A percentile compares a stretch with the other conserved stretches of the same genome.
phyloP scores from a whole-genome alignment of 2,888 invertebrate genomes.

The Mimas tiliae region DNA sequence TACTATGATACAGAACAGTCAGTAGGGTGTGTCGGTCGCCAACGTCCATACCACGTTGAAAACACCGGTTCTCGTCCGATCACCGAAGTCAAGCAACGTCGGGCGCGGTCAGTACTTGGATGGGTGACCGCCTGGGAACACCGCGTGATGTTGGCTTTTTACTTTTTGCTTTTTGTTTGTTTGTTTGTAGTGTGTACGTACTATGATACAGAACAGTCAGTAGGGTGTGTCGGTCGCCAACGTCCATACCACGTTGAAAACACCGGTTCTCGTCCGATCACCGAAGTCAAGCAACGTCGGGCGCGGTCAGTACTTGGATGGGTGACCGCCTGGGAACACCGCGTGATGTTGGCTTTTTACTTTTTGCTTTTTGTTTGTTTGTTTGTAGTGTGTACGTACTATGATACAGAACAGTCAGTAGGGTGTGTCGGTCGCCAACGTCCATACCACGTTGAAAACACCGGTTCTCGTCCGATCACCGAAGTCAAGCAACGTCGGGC shows the following conservation, averaged over 20 bases:
- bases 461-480: slow-evolving; percentile 78
- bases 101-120: slow-evolving; percentile 78
- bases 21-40: slow-evolving; percentile 25
- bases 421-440: no score
- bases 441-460: no score
- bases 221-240: not conserved
- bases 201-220: no score
- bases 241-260: slow-evolving; percentile 19
- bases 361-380: no score
- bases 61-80: slow-evolving; percentile 78
- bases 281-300: slow-evolving; percentile 81
- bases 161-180: no score
- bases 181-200: no score
- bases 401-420: no score
- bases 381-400: no score
- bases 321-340: slow-evolving; percentile 76
- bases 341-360: slow-evolving; percentile 48
- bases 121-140: slow-evolving; percentile 35
- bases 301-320: slow-evolving; percentile 81
- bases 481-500: slow-evolving; percentile 76
- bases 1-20: slow-evolving; percentile 10
- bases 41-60: slow-evolving; percentile 40
- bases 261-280: slow-evolving; percentile 69
- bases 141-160: slow-evolving; percentile 18
- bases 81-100: slow-evolving; percentile 82